phyloP scores from a whole-genome alignment of 2,888 invertebrate genomes.

The Thumatha senex region DNA sequence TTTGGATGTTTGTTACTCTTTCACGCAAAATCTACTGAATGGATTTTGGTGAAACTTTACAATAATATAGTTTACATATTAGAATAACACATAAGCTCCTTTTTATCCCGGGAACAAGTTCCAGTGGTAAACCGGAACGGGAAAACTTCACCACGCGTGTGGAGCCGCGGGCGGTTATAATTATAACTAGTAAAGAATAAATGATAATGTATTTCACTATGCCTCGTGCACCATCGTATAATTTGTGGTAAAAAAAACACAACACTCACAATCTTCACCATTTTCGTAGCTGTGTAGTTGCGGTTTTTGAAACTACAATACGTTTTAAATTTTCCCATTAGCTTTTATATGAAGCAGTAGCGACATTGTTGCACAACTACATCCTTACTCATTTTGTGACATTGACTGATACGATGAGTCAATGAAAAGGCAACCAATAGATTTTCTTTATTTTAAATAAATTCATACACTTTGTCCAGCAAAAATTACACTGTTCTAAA shows the following conservation, averaged over 20 bases:
- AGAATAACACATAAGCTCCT: too few relatives aligned
- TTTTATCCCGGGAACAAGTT: too few relatives aligned
- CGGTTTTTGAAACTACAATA: conserved; percentile 3
- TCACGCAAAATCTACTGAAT: too few relatives aligned
- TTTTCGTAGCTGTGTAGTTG: conserved; percentile 3
- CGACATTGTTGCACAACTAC: conserved; percentile 2
- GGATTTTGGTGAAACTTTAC: too few relatives aligned
- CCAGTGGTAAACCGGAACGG: too few relatives aligned
- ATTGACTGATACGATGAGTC: conserved; percentile 7
- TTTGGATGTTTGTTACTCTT: too few relatives aligned
- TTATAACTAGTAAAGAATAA: too few relatives aligned
- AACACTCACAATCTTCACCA: conserved; percentile 15
- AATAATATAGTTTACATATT: too few relatives aligned
- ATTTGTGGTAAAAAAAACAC: not conserved
- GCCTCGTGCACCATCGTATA: too few relatives aligned
- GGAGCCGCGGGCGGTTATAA: too few relatives aligned
- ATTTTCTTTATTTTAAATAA: not conserved
- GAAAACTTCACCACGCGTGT: too few relatives aligned
- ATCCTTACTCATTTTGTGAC: conserved; percentile 5
- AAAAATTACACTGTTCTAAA: not conserved
- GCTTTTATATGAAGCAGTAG: conserved; percentile 9
- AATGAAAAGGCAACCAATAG: not conserved
- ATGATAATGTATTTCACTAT: too few relatives aligned
- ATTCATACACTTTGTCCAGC: not conserved
- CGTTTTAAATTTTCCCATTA: not conserved